These are phyloP conservation scores for Echeneis naucrates DNA, from an alignment of 2,797 vertebrate genomes.

Conservation along the genomic window DNA sequence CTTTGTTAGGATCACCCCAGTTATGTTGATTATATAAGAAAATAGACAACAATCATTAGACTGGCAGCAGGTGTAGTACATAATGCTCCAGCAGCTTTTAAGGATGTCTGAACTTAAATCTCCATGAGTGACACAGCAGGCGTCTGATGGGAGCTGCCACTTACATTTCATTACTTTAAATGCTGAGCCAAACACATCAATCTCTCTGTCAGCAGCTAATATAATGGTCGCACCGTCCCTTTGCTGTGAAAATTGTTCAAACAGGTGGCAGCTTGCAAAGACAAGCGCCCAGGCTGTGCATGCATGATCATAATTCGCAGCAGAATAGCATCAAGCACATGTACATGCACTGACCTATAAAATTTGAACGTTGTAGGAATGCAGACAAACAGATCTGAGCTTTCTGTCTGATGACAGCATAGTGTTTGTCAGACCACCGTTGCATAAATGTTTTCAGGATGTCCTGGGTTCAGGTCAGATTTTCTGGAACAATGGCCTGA, in stretches of 20 bases:
- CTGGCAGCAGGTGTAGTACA: slow-evolving; percentile 49
- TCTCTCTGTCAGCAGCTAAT: slow-evolving; percentile 52
- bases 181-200: slow-evolving; percentile 42
- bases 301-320: not conserved
- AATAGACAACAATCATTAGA: slow-evolving; percentile 56
- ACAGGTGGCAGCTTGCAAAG: slow-evolving; percentile 12
- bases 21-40: slow-evolving; percentile 47
- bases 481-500: slow-evolving; percentile 78
- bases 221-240: slow-evolving; percentile 23
- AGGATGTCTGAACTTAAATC: slow-evolving; percentile 50
- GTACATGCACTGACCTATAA: slow-evolving; percentile 6
- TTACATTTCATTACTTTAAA: slow-evolving; percentile 73
- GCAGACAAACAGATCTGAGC: slow-evolving; percentile 26
- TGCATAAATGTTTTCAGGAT: slow-evolving; percentile 74
- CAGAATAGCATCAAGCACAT: not conserved
- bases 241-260: slow-evolving; percentile 26
- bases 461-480: slow-evolving; percentile 73
- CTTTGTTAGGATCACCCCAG: slow-evolving; percentile 17
- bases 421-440: slow-evolving; percentile 57
- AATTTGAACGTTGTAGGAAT: slow-evolving; percentile 16
- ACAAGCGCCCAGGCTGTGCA: slow-evolving; percentile 3
- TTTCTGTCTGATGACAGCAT: slow-evolving; percentile 43
- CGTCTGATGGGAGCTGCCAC: slow-evolving; percentile 60
- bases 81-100: slow-evolving; percentile 25
- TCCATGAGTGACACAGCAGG: slow-evolving; percentile 63